Evolutionary conservation across 2,797 vertebrate genomes (phyloP), one percentile per base, ranked within the genome.

Genomic region (Hephaestus fuliginosus): DNA sequence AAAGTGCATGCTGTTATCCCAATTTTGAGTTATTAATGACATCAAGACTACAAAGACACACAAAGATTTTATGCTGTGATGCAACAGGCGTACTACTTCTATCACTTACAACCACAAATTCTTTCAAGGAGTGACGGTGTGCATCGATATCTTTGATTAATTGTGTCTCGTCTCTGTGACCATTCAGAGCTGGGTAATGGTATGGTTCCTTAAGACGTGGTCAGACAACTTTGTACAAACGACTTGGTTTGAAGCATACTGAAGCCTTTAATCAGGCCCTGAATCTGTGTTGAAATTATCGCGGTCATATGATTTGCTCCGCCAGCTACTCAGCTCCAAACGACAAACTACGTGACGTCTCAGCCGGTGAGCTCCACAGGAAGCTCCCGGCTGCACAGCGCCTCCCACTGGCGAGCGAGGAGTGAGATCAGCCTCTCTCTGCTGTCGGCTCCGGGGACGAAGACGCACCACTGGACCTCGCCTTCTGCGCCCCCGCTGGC

Each of bases 391-490:
- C 98, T 98, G 74, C 98, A 99, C 39, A 99, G 91, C 7, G 94
- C 93, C 93, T 99, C 98, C 98, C 98, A 99, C 89, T 99, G 98
- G 4, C 98, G 96, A 13, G 98, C 98, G 48, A 99, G 92, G 11
- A 99, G 93, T 0, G 97, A 97, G 84, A 99, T 98, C 67, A 99
- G 93, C 74, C 97, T 96, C 92, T 99, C 98, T 5, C 98, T 93
- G 93, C 97, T 97, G 92, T 99, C 98, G 0, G 97, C 96, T 2
- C 97, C 97, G 0, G 98, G 98, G 9, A 99, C 96, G 28, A 98
- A 99, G 57, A 99, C 88, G 57, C 96, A 98, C 98, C 98, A 99
- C 91, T 98, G 97, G 55, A 99, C 95, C 90, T 99, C 98, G 0
- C 90, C 92, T 70, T 91, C 93, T 4, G 86, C 95, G 8, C 90